A percentile compares a stretch with the other conserved stretches of the same genome.
Conservation (phyloP, 1,140 invertebrate genomes). For the Magallana angulata region DNA sequence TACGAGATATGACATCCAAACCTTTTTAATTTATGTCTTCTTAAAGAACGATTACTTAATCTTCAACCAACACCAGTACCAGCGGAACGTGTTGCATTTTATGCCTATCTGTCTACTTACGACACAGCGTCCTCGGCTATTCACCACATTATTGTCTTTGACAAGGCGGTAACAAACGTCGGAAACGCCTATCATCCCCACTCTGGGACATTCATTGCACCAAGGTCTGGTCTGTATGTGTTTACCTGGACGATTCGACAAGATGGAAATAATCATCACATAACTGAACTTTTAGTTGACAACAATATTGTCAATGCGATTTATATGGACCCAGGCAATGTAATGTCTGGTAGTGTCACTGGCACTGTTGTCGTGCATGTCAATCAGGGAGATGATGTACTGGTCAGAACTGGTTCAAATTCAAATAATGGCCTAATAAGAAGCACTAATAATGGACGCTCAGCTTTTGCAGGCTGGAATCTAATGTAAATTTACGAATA, state of each 20-base stretch:
- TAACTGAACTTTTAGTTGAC: conserved; percentile 23
- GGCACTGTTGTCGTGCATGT: conserved; percentile 17
- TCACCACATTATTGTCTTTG: neutral
- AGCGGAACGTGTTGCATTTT: neutral
- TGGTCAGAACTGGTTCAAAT: neutral
- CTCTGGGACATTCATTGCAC: conserved; percentile 18
- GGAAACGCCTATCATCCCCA: conserved; percentile 33
- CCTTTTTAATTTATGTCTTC: neutral
- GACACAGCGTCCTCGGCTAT: neutral
- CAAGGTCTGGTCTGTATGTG: conserved; percentile 25
- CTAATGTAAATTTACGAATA: neutral
- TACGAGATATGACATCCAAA: too few species aligned
- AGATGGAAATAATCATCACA: neutral
- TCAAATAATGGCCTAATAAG: neutral
- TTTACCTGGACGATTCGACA: conserved; percentile 33
- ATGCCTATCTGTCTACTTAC: neutral
- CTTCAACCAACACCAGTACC: neutral
- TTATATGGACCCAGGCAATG: neutral
- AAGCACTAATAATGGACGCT: neutral
- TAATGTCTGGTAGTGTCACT: neutral
- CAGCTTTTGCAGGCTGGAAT: conserved; percentile 18
- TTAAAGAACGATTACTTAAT: neutral
- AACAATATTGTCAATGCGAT: neutral
- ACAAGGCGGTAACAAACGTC: conserved; percentile 4
- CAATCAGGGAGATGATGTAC: conserved; percentile 14